Conservation (phyloP, 2,797 vertebrate species). For the Falco biarmicus region DNA sequence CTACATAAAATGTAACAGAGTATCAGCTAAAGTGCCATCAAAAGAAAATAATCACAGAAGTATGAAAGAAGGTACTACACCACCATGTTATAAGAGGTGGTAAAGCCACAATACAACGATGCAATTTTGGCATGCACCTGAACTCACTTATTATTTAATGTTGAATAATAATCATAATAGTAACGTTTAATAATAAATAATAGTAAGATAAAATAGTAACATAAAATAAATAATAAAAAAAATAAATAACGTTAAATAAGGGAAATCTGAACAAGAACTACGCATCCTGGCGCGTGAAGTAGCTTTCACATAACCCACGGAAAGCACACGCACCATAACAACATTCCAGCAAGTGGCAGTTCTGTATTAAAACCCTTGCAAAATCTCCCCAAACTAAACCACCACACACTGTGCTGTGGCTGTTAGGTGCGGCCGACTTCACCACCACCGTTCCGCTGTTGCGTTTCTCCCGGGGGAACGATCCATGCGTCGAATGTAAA, state of each 20-base stretch:
- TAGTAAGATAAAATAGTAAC: too few relatives aligned
- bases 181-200: too few relatives aligned
- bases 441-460: fast-evolving
- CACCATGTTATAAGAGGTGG: neutral
- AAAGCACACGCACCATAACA: neutral
- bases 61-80: neutral
- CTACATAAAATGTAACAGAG: neutral
- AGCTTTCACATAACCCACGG: neutral
- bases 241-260: too few relatives aligned
- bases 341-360: neutral
- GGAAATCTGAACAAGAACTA: neutral
- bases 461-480: fast-evolving
- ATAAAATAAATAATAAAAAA: too few relatives aligned
- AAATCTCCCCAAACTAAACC: neutral
- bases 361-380: fast-evolving
- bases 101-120: neutral
- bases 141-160: neutral
- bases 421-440: fast-evolving
- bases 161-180: too few relatives aligned
- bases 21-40: neutral
- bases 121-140: neutral
- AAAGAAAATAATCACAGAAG: neutral
- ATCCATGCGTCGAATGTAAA: fast-evolving
- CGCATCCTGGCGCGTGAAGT: fast-evolving
- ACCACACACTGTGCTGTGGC: fast-evolving